These are phyloP conservation scores for Cheirogaleus major DNA, from an alignment of 2,797 vertebrate genomes.

Conservation along the genomic window DNA sequence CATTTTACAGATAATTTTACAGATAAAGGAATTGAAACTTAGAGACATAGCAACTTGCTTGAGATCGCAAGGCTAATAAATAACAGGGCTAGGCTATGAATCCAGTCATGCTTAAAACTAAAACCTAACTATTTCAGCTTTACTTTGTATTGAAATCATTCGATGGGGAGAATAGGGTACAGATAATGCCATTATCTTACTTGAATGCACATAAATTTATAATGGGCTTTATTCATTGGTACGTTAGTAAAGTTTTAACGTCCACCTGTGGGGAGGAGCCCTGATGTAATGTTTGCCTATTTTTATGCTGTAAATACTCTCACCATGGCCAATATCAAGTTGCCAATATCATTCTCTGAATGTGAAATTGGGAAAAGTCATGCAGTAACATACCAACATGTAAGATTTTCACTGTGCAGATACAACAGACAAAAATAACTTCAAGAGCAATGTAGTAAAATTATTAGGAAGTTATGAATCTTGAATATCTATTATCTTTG, in stretches of 20 bases:
- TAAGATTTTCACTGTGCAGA: neutral
- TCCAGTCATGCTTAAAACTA: neutral
- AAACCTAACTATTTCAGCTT: neutral
- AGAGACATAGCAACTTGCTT: neutral
- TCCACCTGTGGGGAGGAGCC: neutral
- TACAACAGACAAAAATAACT: neutral
- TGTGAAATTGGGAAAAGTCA: neutral
- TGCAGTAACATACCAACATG: neutral
- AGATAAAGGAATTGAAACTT: neutral
- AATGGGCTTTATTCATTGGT: neutral
- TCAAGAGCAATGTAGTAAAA: neutral
- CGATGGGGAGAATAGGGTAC: rapidly evolving
- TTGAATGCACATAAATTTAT: neutral
- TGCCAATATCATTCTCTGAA: neutral
- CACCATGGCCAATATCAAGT: neutral
- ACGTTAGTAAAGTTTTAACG: neutral
- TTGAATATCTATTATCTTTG: neutral
- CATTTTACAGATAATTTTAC: neutral
- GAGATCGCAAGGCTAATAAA: neutral
- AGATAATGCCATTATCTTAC: neutral
- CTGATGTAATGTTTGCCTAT: neutral
- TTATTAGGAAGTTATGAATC: neutral
- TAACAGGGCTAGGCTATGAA: neutral
- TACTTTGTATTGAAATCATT: neutral
- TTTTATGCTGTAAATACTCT: neutral